Base-by-base conservation (phyloP, 1,140 invertebrate genomes). In the Thaumetopoea pityocampa region DNA sequence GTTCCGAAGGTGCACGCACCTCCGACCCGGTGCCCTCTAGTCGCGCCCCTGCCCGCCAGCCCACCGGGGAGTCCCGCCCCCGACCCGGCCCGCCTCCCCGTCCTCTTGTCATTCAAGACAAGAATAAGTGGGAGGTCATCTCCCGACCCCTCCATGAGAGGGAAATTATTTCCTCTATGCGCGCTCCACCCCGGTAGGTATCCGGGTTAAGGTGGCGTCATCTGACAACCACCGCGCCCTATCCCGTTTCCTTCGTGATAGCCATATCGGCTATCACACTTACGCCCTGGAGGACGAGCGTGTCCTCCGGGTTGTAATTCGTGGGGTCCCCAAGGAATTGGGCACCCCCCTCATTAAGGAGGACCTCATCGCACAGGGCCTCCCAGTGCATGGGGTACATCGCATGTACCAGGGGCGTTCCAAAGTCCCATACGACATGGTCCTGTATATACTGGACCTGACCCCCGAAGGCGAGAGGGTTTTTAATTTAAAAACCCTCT, bases 401-500 rank as follows among this genome's bases (percentile, higher is more conserved):
- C 8, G 24, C 4, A 8, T 27, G 5, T 11, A 27, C 24, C 10
- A 27, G 5, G 10, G 5, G 4, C 8, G 9, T 5, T n/a, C n/a
- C n/a, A n/a, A 11, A 6, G 9, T 5, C 24, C 9, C 2, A 2
- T 12, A 11, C n/a, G n/a, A 26, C 1, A 15, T 29, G 27, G 27
- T 29, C 7, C 6, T 29, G 11, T 11, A 6, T 7, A 7, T 15
- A 2, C 8, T n/a, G 3, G 11, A 6, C 6, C 27, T 4, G 22
- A 10, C 34, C 0, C 10, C 34, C 0, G 26, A 20, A 1, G 19
- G 24, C 0, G 35, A 43, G 14, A 4, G 4, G 3, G 20, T 52
- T 0, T 47, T 36, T 10, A 6, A 37, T 0, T 0, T 52, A 0
- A 19, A 37, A 10, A 14, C 27, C 4, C 2, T 51, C 2, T 37